Evolutionary conservation across 2,888 invertebrate species (phyloP).

Genomic region (Lysandra bellargus): DNA sequence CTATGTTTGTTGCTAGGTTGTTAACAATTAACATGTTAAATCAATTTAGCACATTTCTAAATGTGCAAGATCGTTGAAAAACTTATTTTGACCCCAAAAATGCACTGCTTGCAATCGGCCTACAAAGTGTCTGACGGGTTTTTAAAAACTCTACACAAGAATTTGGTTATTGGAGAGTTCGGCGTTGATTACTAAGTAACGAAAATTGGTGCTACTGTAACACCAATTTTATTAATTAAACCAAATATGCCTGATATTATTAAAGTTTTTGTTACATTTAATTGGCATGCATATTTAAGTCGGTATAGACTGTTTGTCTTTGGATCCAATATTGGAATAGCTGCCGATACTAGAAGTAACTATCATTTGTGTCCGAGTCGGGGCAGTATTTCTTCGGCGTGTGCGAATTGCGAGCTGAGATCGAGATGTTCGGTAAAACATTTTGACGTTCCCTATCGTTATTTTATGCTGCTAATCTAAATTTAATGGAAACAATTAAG

Average conservation of each 20-base stretch:
- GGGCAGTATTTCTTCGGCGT: neutral
- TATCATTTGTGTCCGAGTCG: neutral
- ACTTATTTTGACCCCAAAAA: neutral
- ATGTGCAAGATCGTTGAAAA: neutral
- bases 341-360: neutral
- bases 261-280: too few relatives aligned
- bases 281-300: too few relatives aligned
- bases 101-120: neutral
- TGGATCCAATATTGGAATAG: neutral
- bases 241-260: neutral
- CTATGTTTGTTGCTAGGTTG: neutral
- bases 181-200: neutral
- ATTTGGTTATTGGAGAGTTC: neutral
- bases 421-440: constrained; percentile 8
- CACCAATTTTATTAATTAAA: neutral
- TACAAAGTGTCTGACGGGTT: neutral
- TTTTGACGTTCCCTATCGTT: constrained; percentile 13
- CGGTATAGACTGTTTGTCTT: neutral
- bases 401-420: neutral
- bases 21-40: neutral
- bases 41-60: neutral
- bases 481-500: constrained; percentile 31
- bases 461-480: constrained; percentile 29
- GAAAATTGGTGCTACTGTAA: neutral
- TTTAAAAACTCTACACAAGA: neutral